These are phyloP conservation scores for Pachyuromys duprasi DNA, from an alignment of 2,797 vertebrate genomes.

Conservation along the genomic window DNA sequence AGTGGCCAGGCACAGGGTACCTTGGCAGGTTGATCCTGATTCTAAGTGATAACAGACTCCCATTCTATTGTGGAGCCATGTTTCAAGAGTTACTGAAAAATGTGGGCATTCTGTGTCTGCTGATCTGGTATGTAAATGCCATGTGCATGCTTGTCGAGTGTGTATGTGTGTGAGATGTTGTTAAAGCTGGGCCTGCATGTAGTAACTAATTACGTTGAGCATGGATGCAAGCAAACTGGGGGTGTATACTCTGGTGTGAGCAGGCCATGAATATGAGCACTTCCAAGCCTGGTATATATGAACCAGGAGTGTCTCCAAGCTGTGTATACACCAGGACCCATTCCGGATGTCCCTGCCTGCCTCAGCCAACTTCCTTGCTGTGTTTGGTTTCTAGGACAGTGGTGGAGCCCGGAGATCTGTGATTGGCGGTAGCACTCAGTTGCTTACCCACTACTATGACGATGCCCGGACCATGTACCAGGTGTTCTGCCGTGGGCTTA, in stretches of 20 bases:
- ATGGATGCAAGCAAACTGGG: accelerated
- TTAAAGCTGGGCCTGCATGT: background rate
- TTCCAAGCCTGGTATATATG: background rate
- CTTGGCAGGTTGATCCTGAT: background rate
- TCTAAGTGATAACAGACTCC: background rate
- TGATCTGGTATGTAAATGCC: background rate
- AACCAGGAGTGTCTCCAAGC: no score
- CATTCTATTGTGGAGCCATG: background rate
- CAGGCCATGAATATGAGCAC: background rate
- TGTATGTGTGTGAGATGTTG: no score
- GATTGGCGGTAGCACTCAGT: slow-evolving; percentile 91
- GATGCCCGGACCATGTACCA: slow-evolving; percentile 98
- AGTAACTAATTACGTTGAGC: background rate
- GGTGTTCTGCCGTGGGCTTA: slow-evolving; percentile 95
- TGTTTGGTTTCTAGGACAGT: slow-evolving; percentile 85
- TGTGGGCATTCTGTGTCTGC: background rate
- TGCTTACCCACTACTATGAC: slow-evolving; percentile 95
- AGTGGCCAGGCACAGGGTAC: background rate
- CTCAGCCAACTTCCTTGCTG: slow-evolving; percentile 38
- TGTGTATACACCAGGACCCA: background rate
- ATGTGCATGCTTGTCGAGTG: background rate
- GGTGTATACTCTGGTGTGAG: background rate
- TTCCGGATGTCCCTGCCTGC: background rate
- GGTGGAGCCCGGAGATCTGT: slow-evolving; percentile 93
- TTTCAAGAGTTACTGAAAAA: background rate